phyloP scores from a whole-genome alignment of 2,888 invertebrate species.

The Limnephilus lunatus region DNA sequence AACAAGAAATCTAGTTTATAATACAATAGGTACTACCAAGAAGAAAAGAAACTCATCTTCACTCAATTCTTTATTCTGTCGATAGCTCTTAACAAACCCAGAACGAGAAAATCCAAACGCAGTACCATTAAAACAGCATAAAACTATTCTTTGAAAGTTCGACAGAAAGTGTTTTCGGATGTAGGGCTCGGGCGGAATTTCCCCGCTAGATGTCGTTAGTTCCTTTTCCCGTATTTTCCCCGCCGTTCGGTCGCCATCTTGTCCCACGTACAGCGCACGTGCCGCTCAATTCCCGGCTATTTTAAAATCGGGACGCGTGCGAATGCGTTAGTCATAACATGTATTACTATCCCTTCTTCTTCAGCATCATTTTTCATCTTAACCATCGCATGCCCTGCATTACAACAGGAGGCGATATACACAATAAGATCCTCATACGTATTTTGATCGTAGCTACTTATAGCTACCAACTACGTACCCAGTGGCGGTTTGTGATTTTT shows the following conservation, averaged over 20 bases:
- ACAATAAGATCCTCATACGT: background rate
- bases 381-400: slow-evolving; percentile 40
- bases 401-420: slow-evolving; percentile 42
- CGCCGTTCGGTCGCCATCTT: slow-evolving; percentile 53
- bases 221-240: slow-evolving; percentile 23
- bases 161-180: background rate
- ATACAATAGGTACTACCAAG: background rate
- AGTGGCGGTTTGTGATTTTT: background rate
- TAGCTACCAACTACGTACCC: background rate
- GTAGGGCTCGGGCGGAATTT: background rate
- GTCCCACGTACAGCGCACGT: slow-evolving; percentile 63
- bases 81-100: background rate
- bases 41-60: background rate
- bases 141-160: background rate
- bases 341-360: slow-evolving; percentile 55
- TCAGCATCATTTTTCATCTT: slow-evolving; percentile 55
- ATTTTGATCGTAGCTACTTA: background rate
- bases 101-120: background rate
- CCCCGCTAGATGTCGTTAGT: slow-evolving; percentile 22
- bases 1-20: too few relatives aligned
- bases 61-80: background rate
- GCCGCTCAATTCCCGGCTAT: slow-evolving; percentile 64
- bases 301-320: slow-evolving; percentile 66
- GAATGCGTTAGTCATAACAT: slow-evolving; percentile 64
- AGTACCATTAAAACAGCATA: background rate